phyloP scores from a whole-genome alignment of 2,797 vertebrate species.

The Nasua narica region DNA sequence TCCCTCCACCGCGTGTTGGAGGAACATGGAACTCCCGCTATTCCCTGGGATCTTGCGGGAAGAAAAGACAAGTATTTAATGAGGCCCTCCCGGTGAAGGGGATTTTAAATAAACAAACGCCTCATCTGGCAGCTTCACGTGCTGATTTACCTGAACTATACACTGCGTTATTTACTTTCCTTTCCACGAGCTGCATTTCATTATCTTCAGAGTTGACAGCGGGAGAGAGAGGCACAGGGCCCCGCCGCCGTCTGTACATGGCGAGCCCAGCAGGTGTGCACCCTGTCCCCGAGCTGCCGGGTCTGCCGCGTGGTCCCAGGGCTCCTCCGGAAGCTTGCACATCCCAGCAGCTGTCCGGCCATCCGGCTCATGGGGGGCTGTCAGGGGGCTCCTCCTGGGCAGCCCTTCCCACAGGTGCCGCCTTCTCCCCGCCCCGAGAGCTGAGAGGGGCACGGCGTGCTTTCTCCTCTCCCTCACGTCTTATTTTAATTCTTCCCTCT shows the following conservation, averaged over 20 bases:
- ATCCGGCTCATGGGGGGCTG: slow-evolving; percentile 84
- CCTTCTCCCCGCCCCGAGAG: slow-evolving; percentile 24
- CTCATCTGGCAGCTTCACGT: slow-evolving; percentile 69
- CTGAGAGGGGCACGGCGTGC: neutral
- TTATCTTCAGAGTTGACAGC: slow-evolving; percentile 66
- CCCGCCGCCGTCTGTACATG: slow-evolving; percentile 45
- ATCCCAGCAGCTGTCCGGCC: slow-evolving; percentile 67
- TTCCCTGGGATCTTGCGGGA: slow-evolving; percentile 58
- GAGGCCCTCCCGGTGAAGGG: slow-evolving; percentile 52
- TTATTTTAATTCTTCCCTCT: slow-evolving; percentile 36
- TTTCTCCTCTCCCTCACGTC: slow-evolving; percentile 59
- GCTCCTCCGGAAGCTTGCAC: slow-evolving; percentile 48
- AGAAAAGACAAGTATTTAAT: slow-evolving; percentile 64
- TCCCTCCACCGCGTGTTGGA: neutral
- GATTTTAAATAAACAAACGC: slow-evolving; percentile 75
- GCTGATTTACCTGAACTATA: slow-evolving; percentile 77
- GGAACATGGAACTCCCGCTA: neutral
- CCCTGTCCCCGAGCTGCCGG: neutral
- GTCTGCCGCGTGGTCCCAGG: neutral
- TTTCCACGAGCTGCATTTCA: slow-evolving; percentile 59
- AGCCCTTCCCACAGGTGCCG: slow-evolving; percentile 84
- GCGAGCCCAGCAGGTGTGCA: slow-evolving; percentile 4
- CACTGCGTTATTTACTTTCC: slow-evolving; percentile 42
- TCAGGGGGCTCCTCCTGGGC: slow-evolving; percentile 85
- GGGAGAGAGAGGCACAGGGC: neutral